Conservation (phyloP, 2,113 vertebrate species). For the Elephantulus edwardii region DNA sequence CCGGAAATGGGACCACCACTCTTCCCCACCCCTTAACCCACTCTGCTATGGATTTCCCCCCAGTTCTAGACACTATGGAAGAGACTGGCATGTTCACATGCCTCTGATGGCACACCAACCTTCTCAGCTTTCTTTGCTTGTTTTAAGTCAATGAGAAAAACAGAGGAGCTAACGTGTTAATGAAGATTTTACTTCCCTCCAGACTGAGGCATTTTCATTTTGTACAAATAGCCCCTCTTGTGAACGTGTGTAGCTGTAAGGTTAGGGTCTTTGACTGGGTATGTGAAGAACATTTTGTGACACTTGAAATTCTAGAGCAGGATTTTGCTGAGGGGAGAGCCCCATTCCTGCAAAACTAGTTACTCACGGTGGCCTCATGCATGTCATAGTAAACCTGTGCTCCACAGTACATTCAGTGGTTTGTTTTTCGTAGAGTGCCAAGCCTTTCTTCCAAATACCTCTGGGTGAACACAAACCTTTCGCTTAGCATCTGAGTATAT, state of each 20-base stretch:
- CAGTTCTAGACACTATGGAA: not conserved
- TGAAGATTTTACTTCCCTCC: not conserved
- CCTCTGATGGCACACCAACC: not conserved
- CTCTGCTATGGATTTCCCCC: not conserved
- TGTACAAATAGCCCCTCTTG: not conserved
- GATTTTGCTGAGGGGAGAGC: not conserved
- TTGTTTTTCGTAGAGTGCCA: not conserved
- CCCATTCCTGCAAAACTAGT: not conserved
- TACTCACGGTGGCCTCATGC: not conserved
- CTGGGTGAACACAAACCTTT: not conserved
- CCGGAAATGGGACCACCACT: not conserved
- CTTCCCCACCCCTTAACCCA: not conserved
- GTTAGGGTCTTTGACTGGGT: not conserved
- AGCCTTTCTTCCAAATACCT: not conserved
- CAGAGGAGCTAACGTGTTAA: not conserved
- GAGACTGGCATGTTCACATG: not conserved
- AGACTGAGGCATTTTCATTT: not conserved
- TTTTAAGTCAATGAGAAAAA: not conserved
- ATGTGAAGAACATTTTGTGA: not conserved
- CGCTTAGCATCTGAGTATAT: not conserved
- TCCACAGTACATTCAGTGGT: not conserved
- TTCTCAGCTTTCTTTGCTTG: not conserved
- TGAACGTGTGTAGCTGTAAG: not conserved
- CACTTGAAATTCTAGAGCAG: not conserved
- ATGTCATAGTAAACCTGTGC: not conserved